Conservation (phyloP, 2,888 invertebrate genomes). For the Lysandra bellargus region DNA sequence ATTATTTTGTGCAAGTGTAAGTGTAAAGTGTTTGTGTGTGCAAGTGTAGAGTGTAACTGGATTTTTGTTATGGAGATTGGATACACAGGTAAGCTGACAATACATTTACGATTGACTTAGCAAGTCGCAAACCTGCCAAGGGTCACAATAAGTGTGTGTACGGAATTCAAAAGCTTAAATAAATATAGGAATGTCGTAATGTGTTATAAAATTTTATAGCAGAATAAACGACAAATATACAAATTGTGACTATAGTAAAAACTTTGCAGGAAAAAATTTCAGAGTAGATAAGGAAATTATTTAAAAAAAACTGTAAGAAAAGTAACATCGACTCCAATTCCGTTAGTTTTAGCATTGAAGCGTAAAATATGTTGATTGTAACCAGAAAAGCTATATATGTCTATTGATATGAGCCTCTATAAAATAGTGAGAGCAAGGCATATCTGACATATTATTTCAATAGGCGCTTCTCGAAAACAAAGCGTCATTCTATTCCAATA, state of each 20-base stretch:
- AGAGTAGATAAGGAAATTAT: not conserved
- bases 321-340: not conserved
- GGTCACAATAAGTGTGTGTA: not conserved
- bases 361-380: not conserved
- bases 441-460: no score
- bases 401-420: no score
- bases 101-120: not conserved
- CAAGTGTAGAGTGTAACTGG: conserved; percentile 23
- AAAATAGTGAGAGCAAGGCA: not conserved
- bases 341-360: not conserved
- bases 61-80: conserved; percentile 19
- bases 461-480: not conserved
- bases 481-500: not conserved
- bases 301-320: no score
- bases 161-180: not conserved
- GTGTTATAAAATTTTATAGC: not conserved
- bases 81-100: conserved; percentile 1
- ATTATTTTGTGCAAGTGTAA: not conserved
- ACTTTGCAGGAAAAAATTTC: not conserved
- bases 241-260: not conserved
- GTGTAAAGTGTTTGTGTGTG: conserved; percentile 20
- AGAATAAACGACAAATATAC: not conserved
- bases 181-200: not conserved
- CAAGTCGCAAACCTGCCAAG: not conserved
- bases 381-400: not conserved